Percentiles rank a stretch among this genome's conserved stretches.
Evolutionary conservation across 2,797 vertebrate species (phyloP).

Genomic region (Tenualosa ilisha): DNA sequence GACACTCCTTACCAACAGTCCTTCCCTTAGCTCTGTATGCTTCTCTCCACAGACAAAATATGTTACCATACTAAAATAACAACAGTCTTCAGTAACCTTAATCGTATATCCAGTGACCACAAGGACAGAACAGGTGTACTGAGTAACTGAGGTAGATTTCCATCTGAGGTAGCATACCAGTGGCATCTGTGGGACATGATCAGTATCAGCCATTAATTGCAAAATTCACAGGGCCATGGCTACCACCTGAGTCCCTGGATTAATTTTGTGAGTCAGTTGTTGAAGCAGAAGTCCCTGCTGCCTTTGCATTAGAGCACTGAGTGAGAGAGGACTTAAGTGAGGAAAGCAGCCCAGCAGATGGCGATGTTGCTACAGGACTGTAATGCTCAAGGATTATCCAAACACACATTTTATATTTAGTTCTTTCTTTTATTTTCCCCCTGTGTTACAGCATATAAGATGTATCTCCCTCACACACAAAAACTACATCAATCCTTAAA

Average conservation of each 20-base stretch:
- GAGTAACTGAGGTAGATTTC: too few species aligned
- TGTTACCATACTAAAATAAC: too few species aligned
- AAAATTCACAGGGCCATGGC: not conserved
- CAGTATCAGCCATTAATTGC: not conserved
- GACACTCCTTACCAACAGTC: not conserved
- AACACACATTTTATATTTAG: not conserved
- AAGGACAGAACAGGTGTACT: too few species aligned
- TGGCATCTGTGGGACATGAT: not conserved
- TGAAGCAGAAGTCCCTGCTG: not conserved
- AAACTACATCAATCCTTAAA: not conserved
- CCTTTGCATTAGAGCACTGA: not conserved
- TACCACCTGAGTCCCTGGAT: not conserved
- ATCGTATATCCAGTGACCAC: too few species aligned
- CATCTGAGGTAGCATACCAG: not conserved
- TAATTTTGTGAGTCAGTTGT: not conserved
- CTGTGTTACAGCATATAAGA: not conserved
- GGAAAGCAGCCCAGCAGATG: not conserved
- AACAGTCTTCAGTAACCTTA: too few species aligned
- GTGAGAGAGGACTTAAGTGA: not conserved
- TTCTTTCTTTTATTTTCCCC: too few species aligned
- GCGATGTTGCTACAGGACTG: not conserved
- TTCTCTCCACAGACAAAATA: not conserved
- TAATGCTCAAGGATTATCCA: not conserved
- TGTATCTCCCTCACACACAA: not conserved
- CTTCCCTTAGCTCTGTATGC: not conserved